These are phyloP conservation scores for Scaptomyza flava DNA, from an alignment of 2,888 invertebrate genomes.

Conservation along the genomic window DNA sequence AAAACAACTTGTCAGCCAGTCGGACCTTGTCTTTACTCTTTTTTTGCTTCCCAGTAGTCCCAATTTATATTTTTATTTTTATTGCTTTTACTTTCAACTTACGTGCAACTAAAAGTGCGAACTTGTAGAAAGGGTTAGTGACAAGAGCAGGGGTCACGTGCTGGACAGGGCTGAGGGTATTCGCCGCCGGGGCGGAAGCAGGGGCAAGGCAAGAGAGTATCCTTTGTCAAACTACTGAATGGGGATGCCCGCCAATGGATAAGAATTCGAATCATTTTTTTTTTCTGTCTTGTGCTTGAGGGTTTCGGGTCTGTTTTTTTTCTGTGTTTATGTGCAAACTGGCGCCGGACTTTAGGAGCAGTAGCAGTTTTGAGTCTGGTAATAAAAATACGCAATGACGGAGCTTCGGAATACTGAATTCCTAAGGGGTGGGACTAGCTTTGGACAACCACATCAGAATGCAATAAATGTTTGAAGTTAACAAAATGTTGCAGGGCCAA, in stretches of 20 bases:
- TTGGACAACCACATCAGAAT: slow-evolving; percentile 61
- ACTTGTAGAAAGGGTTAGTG: slow-evolving; percentile 53
- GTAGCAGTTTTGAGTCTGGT: slow-evolving; percentile 73
- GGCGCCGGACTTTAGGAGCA: slow-evolving; percentile 75
- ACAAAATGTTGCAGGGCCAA: slow-evolving; percentile 61
- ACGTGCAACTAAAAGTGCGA: slow-evolving; percentile 59
- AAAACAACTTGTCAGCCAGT: slow-evolving; percentile 58
- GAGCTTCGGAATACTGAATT: slow-evolving; percentile 33
- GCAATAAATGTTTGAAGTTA: slow-evolving; percentile 70
- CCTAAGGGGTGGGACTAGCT: slow-evolving; percentile 2
- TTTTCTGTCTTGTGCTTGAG: slow-evolving; percentile 8
- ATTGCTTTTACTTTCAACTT: slow-evolving; percentile 68
- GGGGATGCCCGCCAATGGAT: slow-evolving; percentile 46
- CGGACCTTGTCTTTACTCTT: slow-evolving; percentile 32
- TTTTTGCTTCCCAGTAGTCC: slow-evolving; percentile 44
- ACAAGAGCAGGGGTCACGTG: slow-evolving; percentile 29
- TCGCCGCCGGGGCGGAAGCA: too few relatives aligned
- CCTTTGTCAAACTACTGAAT: slow-evolving; percentile 42
- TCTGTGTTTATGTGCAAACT: slow-evolving; percentile 71
- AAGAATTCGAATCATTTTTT: slow-evolving; percentile 35
- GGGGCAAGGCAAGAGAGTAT: neutral
- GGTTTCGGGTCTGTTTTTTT: slow-evolving; percentile 15
- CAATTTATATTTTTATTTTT: slow-evolving; percentile 55
- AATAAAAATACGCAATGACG: slow-evolving; percentile 65
- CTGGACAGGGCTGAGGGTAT: neutral